phyloP scores from a whole-genome alignment of 1,140 invertebrate species.

The Drosophila triauraria region DNA sequence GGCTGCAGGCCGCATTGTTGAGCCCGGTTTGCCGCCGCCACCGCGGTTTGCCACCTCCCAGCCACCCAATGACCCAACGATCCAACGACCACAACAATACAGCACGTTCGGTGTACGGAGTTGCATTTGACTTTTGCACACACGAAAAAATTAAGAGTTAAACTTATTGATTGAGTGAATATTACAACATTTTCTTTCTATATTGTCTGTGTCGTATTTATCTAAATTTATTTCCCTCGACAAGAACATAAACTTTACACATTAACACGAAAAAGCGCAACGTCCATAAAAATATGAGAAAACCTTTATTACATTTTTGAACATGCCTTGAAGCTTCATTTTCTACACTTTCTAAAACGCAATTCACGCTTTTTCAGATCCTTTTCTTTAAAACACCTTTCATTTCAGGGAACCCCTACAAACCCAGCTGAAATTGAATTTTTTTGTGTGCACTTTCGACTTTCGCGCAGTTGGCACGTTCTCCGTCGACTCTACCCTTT shows the following conservation, averaged over 20 bases:
- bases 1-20: constrained; percentile 35
- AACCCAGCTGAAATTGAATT: constrained; percentile 6
- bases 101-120: constrained; percentile 41
- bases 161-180: too few species aligned
- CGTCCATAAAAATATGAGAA: too few species aligned
- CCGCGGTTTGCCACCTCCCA: constrained; percentile 15
- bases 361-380: too few species aligned
- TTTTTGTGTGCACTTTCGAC: constrained; percentile 15
- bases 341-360: too few species aligned
- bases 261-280: too few species aligned
- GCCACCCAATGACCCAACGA: neutral
- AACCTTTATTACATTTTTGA: too few species aligned
- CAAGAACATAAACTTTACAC: too few species aligned
- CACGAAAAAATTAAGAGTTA: neutral
- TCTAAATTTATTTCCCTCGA: too few species aligned
- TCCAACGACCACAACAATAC: constrained; percentile 23
- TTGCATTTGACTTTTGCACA: constrained; percentile 42
- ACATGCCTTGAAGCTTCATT: too few species aligned
- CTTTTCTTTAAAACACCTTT: too few species aligned
- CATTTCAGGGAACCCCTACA: neutral
- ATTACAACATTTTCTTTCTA: too few species aligned
- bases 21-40: constrained; percentile 31
- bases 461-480: constrained; percentile 53
- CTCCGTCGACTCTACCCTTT: constrained; percentile 12
- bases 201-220: too few species aligned